Percentiles rank a stretch among this genome's conserved stretches.
Conservation (phyloP, 1,140 invertebrate species). For the Aphelinus certus region DNA sequence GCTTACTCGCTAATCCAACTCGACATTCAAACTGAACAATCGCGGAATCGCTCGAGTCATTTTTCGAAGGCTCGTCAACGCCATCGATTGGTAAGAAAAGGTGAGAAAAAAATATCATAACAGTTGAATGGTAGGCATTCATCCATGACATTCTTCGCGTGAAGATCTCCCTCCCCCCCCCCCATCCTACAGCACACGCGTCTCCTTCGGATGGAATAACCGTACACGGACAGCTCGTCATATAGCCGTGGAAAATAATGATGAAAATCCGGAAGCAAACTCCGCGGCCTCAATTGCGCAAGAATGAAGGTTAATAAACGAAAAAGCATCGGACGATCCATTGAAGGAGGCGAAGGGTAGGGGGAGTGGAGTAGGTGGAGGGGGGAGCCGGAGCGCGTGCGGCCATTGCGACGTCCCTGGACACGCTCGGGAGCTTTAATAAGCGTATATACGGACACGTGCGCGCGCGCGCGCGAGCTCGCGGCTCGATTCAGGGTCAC, state of each 20-base stretch:
- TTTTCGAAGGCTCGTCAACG: not conserved
- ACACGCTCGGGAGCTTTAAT: conserved; percentile 3
- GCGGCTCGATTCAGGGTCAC: not conserved
- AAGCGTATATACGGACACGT: not conserved
- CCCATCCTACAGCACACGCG: no score
- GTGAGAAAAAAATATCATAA: no score
- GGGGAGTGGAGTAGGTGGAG: conserved; percentile 24
- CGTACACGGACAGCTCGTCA: no score
- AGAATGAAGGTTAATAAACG: not conserved
- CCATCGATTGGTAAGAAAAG: not conserved
- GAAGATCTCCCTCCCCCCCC: no score
- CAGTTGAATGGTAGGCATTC: no score
- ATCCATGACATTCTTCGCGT: no score
- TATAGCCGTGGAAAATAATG: no score
- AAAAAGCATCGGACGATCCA: conserved; percentile 25
- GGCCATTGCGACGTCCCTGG: not conserved
- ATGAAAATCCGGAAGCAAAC: no score
- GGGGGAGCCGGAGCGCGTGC: not conserved
- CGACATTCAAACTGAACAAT: not conserved
- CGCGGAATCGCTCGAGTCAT: not conserved
- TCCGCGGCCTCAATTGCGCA: not conserved
- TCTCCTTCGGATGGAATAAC: no score
- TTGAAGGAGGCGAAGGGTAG: conserved; percentile 4
- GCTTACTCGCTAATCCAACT: not conserved
- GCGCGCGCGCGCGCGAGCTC: not conserved